These are phyloP conservation scores for Sphaerophoria taeniata DNA, from an alignment of 2,888 invertebrate species.

Conservation along the genomic window DNA sequence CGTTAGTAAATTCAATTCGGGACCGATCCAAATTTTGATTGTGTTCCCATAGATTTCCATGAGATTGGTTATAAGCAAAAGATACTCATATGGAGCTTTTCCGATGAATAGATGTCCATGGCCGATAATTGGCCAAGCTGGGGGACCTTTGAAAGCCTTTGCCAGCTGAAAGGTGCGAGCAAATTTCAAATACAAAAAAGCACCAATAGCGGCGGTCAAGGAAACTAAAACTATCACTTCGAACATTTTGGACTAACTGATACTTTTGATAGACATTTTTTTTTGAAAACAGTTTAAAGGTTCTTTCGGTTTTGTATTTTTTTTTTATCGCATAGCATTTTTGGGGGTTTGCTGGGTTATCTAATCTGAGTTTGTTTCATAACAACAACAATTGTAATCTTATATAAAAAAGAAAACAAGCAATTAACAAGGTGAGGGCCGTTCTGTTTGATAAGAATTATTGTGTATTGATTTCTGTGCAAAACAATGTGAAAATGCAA, in stretches of 20 bases:
- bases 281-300: neutral
- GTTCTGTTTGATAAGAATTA: too few species aligned
- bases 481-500: too few species aligned
- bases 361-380: neutral
- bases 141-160: constrained; percentile 79
- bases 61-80: constrained; percentile 79
- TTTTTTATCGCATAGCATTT: too few species aligned
- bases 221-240: constrained; percentile 49
- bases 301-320: too few species aligned
- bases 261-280: neutral
- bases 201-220: constrained; percentile 22
- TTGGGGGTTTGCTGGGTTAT: neutral
- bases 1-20: constrained; percentile 79
- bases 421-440: too few species aligned
- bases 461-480: too few species aligned
- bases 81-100: constrained; percentile 81
- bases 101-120: constrained; percentile 83
- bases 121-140: constrained; percentile 84
- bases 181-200: constrained; percentile 76
- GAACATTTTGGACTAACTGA: constrained; percentile 74
- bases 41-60: constrained; percentile 78
- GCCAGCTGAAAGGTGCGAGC: constrained; percentile 78
- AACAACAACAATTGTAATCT: too few species aligned
- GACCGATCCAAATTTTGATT: constrained; percentile 80
- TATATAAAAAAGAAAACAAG: too few species aligned